Evolutionary conservation across 2,113 vertebrate genomes (phyloP).

Genomic region (Siniperca chuatsi): DNA sequence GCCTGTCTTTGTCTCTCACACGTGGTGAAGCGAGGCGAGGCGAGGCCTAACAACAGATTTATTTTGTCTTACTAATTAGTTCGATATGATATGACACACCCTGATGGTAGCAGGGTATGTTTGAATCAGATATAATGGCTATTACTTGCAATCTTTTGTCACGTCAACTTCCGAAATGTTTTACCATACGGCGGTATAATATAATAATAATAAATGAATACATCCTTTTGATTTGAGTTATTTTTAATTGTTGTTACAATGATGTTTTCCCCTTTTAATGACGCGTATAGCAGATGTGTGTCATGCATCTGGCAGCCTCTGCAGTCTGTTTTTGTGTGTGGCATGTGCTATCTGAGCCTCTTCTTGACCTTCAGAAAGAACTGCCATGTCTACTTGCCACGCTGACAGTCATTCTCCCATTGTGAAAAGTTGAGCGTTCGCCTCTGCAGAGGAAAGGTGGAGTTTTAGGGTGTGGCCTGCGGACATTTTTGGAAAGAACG

Average conservation of each 20-base stretch:
- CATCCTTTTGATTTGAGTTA: too few species aligned
- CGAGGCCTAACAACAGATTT: not conserved
- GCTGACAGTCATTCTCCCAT: not conserved
- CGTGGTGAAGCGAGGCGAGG: too few species aligned
- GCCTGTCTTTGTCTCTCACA: too few species aligned
- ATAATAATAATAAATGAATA: not conserved
- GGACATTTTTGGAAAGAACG: slow-evolving; percentile 54
- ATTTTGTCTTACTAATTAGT: not conserved
- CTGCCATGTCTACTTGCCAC: slow-evolving; percentile 10
- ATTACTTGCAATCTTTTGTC: not conserved
- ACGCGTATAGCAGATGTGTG: not conserved
- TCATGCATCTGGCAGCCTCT: slow-evolving; percentile 18
- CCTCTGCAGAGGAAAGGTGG: slow-evolving; percentile 53
- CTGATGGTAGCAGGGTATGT: not conserved
- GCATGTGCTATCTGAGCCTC: slow-evolving; percentile 13
- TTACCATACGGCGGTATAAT: not conserved
- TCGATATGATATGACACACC: not conserved
- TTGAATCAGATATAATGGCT: not conserved
- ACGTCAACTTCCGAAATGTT: not conserved
- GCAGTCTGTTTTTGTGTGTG: slow-evolving; percentile 31
- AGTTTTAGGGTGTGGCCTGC: slow-evolving; percentile 48
- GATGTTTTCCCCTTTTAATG: not conserved
- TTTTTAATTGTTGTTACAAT: not conserved
- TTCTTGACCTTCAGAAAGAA: slow-evolving; percentile 49
- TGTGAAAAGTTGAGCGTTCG: not conserved